Base-by-base conservation (phyloP, 2,888 invertebrate genomes). In the Oligia strigilis region DNA sequence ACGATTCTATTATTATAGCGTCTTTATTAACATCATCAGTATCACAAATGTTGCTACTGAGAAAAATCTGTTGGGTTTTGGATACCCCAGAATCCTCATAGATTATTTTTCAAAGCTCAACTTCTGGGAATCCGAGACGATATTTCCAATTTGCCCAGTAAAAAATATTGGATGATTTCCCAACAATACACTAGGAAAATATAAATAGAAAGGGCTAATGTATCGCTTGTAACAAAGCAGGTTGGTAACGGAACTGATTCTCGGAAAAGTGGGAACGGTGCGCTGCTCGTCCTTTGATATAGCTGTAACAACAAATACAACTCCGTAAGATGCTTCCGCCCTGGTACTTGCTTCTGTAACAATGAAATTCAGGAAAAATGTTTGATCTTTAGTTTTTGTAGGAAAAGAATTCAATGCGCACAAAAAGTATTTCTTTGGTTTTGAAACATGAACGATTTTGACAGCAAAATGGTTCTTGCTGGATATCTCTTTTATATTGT, bases 301-400 rank as follows among this genome's bases (percentile, higher is more conserved):
- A 80, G 87, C 88, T 92, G 91, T 83, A 94, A 93, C 91, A 94
- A 94, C 91, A 94, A 94, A 94, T 92, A 94, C 88, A 90, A 83
- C 89, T 88, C 90, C 81, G 90, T 90, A 84, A 88, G 90, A 90
- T 90, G 92, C 93, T 94, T 94, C 94, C 93, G 94, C 91, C 91
- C 91, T 91, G 81, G 91, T 92, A 92, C 89, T 90, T 88, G 79
- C 78, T 81, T 65, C 69, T 86, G 67, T 71, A 83, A 89, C 88
- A 88, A 90, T 88, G 76, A 70, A 80, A 82, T 86, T 81, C 72
- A 75, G 81, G 72, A 88, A 84, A 84, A 83, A 78, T 79, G 74
- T 83, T 87, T 88, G 81, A 86, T 82, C 80, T 81, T 46, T 73
- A 60, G 60, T 52, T 81, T 78, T 73, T 83, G 78, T 77, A 64